Base-by-base conservation (phyloP, 2,888 invertebrate genomes). In the Netelia inedita region DNA sequence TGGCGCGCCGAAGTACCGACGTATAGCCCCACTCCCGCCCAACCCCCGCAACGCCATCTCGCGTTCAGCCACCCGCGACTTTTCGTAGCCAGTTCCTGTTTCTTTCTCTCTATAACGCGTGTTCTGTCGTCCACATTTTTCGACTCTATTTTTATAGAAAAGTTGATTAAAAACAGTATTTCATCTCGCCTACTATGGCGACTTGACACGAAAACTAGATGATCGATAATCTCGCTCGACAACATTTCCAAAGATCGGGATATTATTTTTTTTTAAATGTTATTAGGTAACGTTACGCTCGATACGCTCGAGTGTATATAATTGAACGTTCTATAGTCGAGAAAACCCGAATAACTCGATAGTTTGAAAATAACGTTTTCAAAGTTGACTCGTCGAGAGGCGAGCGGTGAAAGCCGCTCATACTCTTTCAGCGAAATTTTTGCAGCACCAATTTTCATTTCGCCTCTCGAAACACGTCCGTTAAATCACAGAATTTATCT, bases 41-140 rank as follows among this genome's bases (percentile, higher is more conserved):
- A 57, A 66, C 61, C 14, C 41, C n/a, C 35, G 35, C 35, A 68
- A 53, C 28, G 28, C 23, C 50, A 63, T 55, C 50, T 50, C 55
- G 75, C 59, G 76, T 83, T 83, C 79, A 83, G 53, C 61, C 80
- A 72, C 80, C 74, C 71, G 80, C 59, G 66, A 80, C 75, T 59
- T 72, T 83, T 76, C 55, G 23, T 71, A 78, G 57, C 69, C 69
- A 69, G 61, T 78, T 78, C 50, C 46, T 28, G 41, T 59, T 80
- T 59, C 35, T 41, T 16, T 35, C 10, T 28, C 21, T 23, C 43
- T 21, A 72, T 55, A 63, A 74, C 63, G 46, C 43, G 55, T 57
- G 9, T 8, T 9, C 46, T 1, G 1, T 46, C 2, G 46, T 66
- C 19, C 16, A 1, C 28, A 43, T 68, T 65, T 65, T 66, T 76